Percentiles rank a stretch among this genome's conserved stretches.
phyloP scores from a whole-genome alignment of 2,113 vertebrate genomes.

The Asarcornis scutulata region DNA sequence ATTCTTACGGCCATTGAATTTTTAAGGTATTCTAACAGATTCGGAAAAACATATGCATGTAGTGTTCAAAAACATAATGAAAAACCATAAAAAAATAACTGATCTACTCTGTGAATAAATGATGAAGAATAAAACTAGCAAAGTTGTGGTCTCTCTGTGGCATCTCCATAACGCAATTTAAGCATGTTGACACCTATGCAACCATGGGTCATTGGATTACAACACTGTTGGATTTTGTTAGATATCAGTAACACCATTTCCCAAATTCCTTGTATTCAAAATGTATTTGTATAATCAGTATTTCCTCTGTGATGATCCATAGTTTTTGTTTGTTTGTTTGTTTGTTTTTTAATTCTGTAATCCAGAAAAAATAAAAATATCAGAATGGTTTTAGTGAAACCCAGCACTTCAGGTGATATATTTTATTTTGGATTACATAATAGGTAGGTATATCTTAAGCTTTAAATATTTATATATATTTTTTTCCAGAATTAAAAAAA shows the following conservation, averaged over 20 bases:
- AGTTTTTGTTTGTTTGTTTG: too few relatives aligned
- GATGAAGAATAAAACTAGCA: neutral
- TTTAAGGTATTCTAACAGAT: neutral
- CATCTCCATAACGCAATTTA: fast-evolving
- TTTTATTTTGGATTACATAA: neutral
- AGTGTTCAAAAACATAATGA: neutral
- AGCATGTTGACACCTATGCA: neutral
- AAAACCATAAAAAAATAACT: neutral
- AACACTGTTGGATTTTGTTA: neutral
- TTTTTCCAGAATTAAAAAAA: neutral
- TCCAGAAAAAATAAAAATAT: neutral
- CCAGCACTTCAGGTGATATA: neutral
- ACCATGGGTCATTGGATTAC: fast-evolving
- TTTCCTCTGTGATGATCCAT: neutral
- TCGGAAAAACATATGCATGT: neutral
- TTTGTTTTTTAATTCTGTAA: neutral
- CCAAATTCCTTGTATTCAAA: neutral
- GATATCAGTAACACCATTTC: fast-evolving
- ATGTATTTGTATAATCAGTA: neutral
- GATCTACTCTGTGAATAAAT: neutral
- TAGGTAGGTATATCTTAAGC: neutral
- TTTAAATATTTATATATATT: neutral
- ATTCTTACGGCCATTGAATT: neutral
- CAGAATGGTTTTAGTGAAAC: neutral
- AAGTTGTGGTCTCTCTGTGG: neutral